These are phyloP conservation scores for Drosophila grimshawi DNA, from an alignment of 1,140 invertebrate species.

Conservation along the genomic window DNA sequence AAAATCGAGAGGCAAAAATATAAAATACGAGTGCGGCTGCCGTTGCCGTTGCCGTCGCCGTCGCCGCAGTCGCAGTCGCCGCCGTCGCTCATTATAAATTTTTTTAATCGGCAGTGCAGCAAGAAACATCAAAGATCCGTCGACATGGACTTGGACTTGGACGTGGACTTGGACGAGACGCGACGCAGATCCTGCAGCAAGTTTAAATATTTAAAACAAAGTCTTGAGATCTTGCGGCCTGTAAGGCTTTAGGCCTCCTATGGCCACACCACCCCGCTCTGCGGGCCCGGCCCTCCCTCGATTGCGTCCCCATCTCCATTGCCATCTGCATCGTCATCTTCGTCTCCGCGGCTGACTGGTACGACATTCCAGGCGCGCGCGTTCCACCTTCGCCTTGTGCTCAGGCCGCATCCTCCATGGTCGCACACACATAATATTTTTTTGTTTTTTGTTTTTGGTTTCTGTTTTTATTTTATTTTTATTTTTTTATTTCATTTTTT, in stretches of 20 bases:
- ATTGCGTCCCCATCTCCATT: slow-evolving; percentile 9
- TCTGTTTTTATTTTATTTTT: slow-evolving; percentile 13
- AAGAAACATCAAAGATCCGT: slow-evolving; percentile 79
- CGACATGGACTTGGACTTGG: slow-evolving; percentile 30
- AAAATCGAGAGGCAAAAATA: slow-evolving; percentile 72
- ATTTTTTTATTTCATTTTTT: slow-evolving; percentile 42
- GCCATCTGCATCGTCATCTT: slow-evolving; percentile 32
- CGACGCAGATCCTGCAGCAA: slow-evolving; percentile 62
- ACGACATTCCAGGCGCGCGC: slow-evolving; percentile 74
- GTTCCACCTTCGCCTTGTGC: slow-evolving; percentile 56
- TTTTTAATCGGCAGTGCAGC: slow-evolving; percentile 75
- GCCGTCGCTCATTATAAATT: slow-evolving; percentile 79
- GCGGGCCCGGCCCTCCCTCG: neutral
- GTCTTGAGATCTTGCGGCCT: slow-evolving; percentile 49
- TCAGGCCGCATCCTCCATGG: slow-evolving; percentile 66
- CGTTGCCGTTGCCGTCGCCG: slow-evolving; percentile 23
- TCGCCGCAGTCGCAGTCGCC: slow-evolving; percentile 61
- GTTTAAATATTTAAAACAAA: slow-evolving; percentile 83
- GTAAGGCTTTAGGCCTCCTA: slow-evolving; percentile 26
- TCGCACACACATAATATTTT: slow-evolving; percentile 66
- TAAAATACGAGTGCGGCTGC: slow-evolving; percentile 71
- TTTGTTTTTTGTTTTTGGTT: slow-evolving; percentile 7
- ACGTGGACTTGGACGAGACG: neutral
- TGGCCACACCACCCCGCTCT: neutral
- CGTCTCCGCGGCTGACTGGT: slow-evolving; percentile 26